phyloP scores from a whole-genome alignment of 2,113 vertebrate genomes.

The Tragulus kanchil region DNA sequence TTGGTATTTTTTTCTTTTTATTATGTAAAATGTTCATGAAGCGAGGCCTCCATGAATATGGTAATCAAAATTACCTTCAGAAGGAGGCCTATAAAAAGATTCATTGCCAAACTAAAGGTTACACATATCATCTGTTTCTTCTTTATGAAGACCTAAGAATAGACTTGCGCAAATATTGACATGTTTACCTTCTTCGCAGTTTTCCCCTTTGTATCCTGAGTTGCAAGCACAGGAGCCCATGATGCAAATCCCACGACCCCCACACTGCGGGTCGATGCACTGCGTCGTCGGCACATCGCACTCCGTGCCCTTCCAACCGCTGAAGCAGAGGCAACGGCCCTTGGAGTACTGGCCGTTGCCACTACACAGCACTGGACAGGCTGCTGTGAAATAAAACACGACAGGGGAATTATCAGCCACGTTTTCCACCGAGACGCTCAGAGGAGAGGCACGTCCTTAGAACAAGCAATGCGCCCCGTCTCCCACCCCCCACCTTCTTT shows the following conservation, averaged over 20 bases:
- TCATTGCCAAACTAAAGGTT: not conserved
- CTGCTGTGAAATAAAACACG: conserved; percentile 89
- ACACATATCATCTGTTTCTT: conserved; percentile 31
- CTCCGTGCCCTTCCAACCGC: conserved; percentile 98
- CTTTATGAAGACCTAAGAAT: conserved; percentile 36
- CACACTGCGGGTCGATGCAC: conserved; percentile 95
- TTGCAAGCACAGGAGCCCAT: conserved; percentile 96
- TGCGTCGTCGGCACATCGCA: conserved; percentile 95
- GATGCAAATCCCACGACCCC: conserved; percentile 96
- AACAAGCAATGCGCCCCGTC: conserved; percentile 57
- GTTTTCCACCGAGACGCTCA: not conserved
- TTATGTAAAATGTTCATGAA: not conserved
- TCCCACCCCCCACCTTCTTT: not conserved
- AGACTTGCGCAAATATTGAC: conserved; percentile 65
- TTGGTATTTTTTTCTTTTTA: not conserved
- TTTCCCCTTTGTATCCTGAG: conserved; percentile 95
- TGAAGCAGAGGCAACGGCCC: conserved; percentile 98
- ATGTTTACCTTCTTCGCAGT: conserved; percentile 95
- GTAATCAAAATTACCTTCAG: conserved; percentile 16
- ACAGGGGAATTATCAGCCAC: conserved; percentile 71
- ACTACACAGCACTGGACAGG: conserved; percentile 97
- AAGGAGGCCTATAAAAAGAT: not conserved
- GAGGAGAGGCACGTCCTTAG: conserved; percentile 45
- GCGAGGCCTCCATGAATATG: not conserved
- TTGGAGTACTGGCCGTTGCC: conserved; percentile 98